phyloP scores from a whole-genome alignment of 1,140 invertebrate species.

The Anastrepha ludens region DNA sequence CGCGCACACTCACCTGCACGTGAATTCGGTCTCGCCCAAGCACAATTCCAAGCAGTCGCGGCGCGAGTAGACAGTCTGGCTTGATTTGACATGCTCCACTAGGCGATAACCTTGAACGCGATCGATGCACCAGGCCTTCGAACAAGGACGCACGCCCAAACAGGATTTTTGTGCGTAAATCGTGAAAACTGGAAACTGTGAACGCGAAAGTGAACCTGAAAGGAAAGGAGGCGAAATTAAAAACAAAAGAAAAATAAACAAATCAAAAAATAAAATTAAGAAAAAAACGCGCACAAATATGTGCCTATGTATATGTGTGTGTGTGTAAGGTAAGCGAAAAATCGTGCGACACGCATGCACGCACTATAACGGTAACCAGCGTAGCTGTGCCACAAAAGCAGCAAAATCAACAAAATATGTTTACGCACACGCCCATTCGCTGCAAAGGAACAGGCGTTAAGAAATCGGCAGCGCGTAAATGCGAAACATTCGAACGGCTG shows the following conservation, averaged over 20 bases:
- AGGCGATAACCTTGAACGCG: constrained; percentile 90
- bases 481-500: not conserved
- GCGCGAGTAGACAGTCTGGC: constrained; percentile 82
- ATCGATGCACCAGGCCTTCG: constrained; percentile 93
- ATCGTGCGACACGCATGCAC: constrained; percentile 6
- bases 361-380: constrained; percentile 62
- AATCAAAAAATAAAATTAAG: constrained; percentile 12
- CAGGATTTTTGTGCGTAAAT: constrained; percentile 96
- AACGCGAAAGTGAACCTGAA: constrained; percentile 89
- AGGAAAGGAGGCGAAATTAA: constrained; percentile 60
- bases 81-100: constrained; percentile 82
- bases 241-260: constrained; percentile 50
- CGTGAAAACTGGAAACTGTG: constrained; percentile 96
- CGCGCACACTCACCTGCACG: constrained; percentile 86
- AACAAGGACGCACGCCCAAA: constrained; percentile 88
- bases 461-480: constrained; percentile 56
- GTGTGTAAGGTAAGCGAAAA: not conserved
- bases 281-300: constrained; percentile 4
- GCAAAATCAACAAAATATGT: constrained; percentile 43
- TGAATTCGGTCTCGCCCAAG: constrained; percentile 89
- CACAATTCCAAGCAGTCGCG: constrained; percentile 92
- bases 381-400: constrained; percentile 33
- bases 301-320: not conserved
- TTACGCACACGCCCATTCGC: constrained; percentile 73
- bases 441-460: constrained; percentile 73